phyloP scores from a whole-genome alignment of 1,140 invertebrate genomes.

The Halictus rubicundus region DNA sequence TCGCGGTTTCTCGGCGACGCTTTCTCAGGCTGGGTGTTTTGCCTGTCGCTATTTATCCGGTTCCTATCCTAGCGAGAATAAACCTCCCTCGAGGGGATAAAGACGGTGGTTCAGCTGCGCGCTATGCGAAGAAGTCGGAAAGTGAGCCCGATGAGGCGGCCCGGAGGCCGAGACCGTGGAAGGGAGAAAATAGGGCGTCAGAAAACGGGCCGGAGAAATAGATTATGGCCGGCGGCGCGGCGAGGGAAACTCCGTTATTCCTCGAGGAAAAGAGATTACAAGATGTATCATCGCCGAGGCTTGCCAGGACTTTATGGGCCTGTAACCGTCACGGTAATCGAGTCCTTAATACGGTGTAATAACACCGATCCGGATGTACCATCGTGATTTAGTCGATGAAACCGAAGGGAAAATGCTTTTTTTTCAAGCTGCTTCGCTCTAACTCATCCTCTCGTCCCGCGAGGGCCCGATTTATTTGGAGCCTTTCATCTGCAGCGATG shows the following conservation, averaged over 20 bases:
- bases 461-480: not conserved
- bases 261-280: constrained; percentile 50
- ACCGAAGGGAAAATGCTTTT: not conserved
- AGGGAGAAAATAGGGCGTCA: constrained; percentile 5
- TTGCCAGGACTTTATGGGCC: constrained; percentile 28
- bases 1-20: constrained; percentile 53
- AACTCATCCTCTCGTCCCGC: too few relatives aligned
- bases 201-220: constrained; percentile 43
- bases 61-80: constrained; percentile 24
- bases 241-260: constrained; percentile 29
- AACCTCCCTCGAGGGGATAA: constrained; percentile 33
- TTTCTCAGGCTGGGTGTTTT: constrained; percentile 53
- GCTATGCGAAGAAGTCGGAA: constrained; percentile 5
- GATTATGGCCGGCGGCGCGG: constrained; percentile 33
- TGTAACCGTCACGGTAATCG: constrained; percentile 40
- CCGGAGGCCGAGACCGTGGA: too few relatives aligned
- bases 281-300: constrained; percentile 47
- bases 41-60: constrained; percentile 16
- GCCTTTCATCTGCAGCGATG: too few relatives aligned
- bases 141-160: constrained; percentile 6
- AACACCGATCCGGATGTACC: not conserved
- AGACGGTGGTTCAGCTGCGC: constrained; percentile 22
- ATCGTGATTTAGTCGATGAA: too few relatives aligned
- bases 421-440: not conserved
- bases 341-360: constrained; percentile 46